These are phyloP conservation scores for Paralichthys olivaceus DNA, from an alignment of 2,113 vertebrate genomes.

Conservation along the genomic window DNA sequence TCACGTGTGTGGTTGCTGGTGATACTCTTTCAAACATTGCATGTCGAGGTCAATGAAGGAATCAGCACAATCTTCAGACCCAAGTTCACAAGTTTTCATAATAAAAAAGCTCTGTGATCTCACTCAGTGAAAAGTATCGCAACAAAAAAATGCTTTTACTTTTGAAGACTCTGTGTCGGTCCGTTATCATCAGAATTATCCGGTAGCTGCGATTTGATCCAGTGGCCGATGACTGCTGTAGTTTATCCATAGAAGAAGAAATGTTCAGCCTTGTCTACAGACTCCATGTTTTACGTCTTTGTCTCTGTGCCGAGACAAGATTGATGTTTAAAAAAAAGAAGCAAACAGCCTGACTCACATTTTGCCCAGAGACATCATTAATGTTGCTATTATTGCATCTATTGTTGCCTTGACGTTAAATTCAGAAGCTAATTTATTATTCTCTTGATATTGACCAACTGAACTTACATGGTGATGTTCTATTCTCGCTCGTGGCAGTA, in stretches of 20 bases:
- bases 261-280: not conserved
- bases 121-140: no score
- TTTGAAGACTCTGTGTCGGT: no score
- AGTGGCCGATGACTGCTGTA: no score
- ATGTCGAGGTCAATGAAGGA: no score
- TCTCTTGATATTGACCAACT: conserved; percentile 66
- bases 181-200: no score
- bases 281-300: not conserved
- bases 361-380: conserved; percentile 68
- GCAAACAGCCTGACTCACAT: conserved; percentile 59
- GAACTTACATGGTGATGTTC: conserved; percentile 40
- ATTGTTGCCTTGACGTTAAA: conserved; percentile 55
- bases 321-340: conserved; percentile 21
- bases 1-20: no score
- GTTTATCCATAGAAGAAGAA: not conserved
- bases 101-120: no score
- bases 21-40: no score
- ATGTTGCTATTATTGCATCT: conserved; percentile 55
- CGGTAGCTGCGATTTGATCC: no score
- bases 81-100: no score
- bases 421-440: conserved; percentile 66
- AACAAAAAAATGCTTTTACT: no score
- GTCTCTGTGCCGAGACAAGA: conserved; percentile 18
- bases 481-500: conserved; percentile 44
- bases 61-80: no score